phyloP scores from a whole-genome alignment of 2,113 vertebrate species.

The Forbesichthys papilliferus region DNA sequence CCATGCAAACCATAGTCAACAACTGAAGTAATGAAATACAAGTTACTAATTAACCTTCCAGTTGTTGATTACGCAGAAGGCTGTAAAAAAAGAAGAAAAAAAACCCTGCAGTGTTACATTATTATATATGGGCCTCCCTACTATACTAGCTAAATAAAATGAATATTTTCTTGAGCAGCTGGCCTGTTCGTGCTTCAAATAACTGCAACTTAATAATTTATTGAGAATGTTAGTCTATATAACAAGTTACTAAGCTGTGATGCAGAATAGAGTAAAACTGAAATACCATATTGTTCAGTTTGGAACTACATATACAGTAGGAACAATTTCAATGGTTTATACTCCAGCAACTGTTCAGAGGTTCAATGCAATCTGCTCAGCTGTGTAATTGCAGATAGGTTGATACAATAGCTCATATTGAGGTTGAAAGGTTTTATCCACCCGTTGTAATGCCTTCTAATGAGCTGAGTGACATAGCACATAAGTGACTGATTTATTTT shows the following conservation, averaged over 20 bases:
- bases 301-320: too few species aligned
- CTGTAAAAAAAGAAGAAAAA: background rate
- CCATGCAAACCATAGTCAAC: too few species aligned
- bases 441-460: conserved; percentile 16
- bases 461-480: conserved; percentile 1
- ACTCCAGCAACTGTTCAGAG: background rate
- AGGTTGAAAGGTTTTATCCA: conserved; percentile 19
- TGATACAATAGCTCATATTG: conserved; percentile 26
- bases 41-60: too few species aligned
- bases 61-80: too few species aligned
- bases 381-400: conserved; percentile 38
- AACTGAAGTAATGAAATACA: too few species aligned
- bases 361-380: conserved; percentile 33
- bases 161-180: conserved; percentile 43
- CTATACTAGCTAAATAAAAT: background rate
- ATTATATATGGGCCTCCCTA: conserved; percentile 1
- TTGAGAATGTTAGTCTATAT: conserved; percentile 33
- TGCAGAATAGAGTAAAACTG: background rate
- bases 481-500: too few species aligned
- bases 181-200: conserved; percentile 37
- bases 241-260: conserved; percentile 37
- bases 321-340: too few species aligned
- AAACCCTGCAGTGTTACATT: background rate
- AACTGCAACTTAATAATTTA: conserved; percentile 21
- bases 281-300: conserved; percentile 7